A percentile compares a stretch with the other conserved stretches of the same genome.
Evolutionary conservation across 2,113 vertebrate genomes (phyloP).

Genomic region (Clarias magur): DNA sequence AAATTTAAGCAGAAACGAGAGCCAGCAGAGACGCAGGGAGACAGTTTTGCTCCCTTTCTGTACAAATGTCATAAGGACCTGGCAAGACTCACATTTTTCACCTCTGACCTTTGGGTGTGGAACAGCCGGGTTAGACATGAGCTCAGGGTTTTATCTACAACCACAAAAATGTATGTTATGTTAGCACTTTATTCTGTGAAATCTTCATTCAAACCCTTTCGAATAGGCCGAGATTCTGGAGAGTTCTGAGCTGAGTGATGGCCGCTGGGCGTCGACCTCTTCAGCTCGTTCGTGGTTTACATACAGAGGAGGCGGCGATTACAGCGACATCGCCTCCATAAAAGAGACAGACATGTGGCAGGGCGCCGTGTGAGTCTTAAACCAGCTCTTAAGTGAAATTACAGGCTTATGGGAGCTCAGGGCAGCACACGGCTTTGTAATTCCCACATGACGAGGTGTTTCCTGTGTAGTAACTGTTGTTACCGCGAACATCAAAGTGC

Average conservation of each 20-base stretch:
- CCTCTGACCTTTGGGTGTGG: neutral
- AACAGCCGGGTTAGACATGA: neutral
- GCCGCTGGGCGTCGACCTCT: constrained; percentile 36
- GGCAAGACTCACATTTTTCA: neutral
- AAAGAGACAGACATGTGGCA: constrained; percentile 50
- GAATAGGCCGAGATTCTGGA: constrained; percentile 25
- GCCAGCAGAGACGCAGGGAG: neutral
- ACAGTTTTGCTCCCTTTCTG: neutral
- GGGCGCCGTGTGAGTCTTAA: constrained; percentile 31
- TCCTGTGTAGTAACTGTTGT: constrained; percentile 73
- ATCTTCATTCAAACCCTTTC: neutral
- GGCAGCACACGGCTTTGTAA: constrained; percentile 69
- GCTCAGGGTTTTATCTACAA: neutral
- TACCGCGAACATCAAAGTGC: constrained; percentile 68
- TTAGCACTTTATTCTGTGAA: neutral
- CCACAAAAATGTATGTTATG: no score
- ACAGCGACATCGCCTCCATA: constrained; percentile 45
- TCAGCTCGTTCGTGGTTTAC: constrained; percentile 58
- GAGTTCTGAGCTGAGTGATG: neutral
- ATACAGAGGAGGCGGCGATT: constrained; percentile 44
- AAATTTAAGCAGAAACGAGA: neutral
- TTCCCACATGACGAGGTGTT: constrained; percentile 70
- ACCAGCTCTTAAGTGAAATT: constrained; percentile 59
- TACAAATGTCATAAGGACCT: neutral
- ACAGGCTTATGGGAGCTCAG: constrained; percentile 61